Conservation (phyloP, 30 jellyfish, hydroid and myxozoan species). For the Aurelia sp. region DNA sequence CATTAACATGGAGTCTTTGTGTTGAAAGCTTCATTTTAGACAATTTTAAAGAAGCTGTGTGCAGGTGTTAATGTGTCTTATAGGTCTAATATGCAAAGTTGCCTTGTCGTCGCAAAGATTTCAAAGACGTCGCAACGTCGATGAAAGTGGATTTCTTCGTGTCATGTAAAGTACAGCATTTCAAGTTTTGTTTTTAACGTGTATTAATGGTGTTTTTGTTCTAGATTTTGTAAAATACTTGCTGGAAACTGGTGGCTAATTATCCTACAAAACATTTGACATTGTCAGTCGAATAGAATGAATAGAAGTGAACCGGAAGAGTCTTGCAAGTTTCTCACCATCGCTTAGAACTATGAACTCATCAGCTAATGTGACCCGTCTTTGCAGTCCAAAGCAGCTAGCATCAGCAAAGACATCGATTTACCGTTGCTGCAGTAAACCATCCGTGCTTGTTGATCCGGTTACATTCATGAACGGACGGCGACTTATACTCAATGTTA, state of each 20-base stretch:
- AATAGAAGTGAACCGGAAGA: too few relatives aligned
- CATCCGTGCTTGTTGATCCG: conserved; percentile 86
- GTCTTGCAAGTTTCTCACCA: conserved; percentile 1
- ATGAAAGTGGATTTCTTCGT: too few relatives aligned
- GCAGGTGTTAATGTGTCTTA: conserved; percentile 38
- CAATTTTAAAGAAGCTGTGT: conserved; percentile 11
- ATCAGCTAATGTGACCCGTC: conserved; percentile 50
- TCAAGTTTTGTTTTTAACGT: too few relatives aligned
- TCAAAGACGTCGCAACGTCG: too few relatives aligned
- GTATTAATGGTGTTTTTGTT: too few relatives aligned
- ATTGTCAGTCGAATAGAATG: too few relatives aligned
- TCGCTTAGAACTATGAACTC: conserved; percentile 45
- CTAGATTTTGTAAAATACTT: too few relatives aligned
- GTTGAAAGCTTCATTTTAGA: conserved; percentile 4
- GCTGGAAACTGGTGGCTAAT: too few relatives aligned
- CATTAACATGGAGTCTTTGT: conserved; percentile 35
- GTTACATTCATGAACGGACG: conserved; percentile 80
- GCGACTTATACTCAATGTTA: conserved; percentile 80
- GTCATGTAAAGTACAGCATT: too few relatives aligned
- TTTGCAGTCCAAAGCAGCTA: conserved; percentile 53
- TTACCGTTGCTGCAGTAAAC: conserved; percentile 78
- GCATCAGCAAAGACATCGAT: conserved; percentile 31
- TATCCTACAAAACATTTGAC: too few relatives aligned
- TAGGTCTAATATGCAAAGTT: not conserved
- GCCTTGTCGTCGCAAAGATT: not conserved